Conservation (phyloP, 2,113 vertebrate species). For the Malurus cyaneus region DNA sequence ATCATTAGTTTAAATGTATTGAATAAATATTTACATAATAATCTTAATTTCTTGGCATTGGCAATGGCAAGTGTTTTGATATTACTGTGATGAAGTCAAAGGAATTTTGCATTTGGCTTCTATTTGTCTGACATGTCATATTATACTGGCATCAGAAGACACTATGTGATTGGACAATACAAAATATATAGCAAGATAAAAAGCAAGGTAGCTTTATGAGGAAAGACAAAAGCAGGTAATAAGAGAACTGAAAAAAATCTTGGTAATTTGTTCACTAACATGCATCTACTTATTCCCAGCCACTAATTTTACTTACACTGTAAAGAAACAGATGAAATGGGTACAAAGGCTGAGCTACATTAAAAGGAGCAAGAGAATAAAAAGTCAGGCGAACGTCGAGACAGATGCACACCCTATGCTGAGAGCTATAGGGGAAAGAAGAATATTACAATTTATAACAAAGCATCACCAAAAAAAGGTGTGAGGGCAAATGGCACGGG, state of each 20-base stretch:
- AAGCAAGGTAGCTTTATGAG: background rate
- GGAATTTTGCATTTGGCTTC: background rate
- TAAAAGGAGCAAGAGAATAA: background rate
- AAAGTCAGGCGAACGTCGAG: background rate
- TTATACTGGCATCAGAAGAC: background rate
- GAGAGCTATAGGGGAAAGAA: background rate
- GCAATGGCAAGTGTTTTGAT: background rate
- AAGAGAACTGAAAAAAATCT: background rate
- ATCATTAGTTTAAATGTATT: background rate
- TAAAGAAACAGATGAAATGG: background rate
- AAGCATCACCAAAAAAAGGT: background rate
- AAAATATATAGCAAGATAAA: background rate
- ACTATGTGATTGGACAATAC: background rate
- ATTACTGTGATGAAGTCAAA: background rate
- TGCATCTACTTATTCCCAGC: background rate
- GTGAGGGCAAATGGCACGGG: background rate
- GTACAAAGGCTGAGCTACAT: background rate
- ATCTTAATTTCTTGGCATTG: background rate
- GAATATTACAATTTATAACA: background rate
- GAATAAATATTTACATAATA: background rate
- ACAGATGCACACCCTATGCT: background rate
- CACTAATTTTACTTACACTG: background rate
- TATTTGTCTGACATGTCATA: background rate
- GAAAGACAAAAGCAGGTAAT: background rate
- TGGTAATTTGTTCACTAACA: background rate